Base-by-base conservation (phyloP, 2,113 vertebrate species). In the Pagrus major region DNA sequence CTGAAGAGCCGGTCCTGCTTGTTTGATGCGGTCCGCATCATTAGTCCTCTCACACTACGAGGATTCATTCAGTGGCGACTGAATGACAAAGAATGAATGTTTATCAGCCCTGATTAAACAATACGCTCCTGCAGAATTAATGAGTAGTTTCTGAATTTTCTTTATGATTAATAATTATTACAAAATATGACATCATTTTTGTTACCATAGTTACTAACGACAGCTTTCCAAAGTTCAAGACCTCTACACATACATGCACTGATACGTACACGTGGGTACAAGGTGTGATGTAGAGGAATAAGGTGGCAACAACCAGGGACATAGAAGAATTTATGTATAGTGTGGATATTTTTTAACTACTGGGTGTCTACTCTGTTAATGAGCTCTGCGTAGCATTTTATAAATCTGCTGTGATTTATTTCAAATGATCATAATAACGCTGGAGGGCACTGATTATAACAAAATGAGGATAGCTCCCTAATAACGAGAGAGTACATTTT, bases 51-150 rank as follows among this genome's bases (percentile, higher is more conserved):
- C 54, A 54, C 5, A 25, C 54, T 14, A 18, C 35, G 1, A 7
- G 49, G 44, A 27, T 76, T 54, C 33, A 65, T 67, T 83, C 69
- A 76, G 11, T 41, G 61, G 29, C 78, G 33, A 71, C 12, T 67
- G 69, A 78, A 80, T 39, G 39, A 11, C 16, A 56, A 47, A 4
- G 64, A 59, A 44, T 54, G 0, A 67, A 71, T 72, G 52, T 66
- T 76, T 68, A 44, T 39, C 41, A 59, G 27, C 27, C 25, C 11
- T 33, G 71, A 47, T 54, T 47, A 42, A 72, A 72, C 15, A 65
- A 61, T 70, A 49, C 39, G 33, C 29, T 79, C 12, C 15, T 64
- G 31, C 25, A 59, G 33, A 58, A 80, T 63, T 52, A 55, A 67
- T 63, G 33, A 41, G 47, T 42, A 21, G 20, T 49, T 78, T 76